A percentile compares a stretch with the other conserved stretches of the same genome.
Evolutionary conservation across 1,140 invertebrate genomes (phyloP).

Genomic region (Cydia amplana): DNA sequence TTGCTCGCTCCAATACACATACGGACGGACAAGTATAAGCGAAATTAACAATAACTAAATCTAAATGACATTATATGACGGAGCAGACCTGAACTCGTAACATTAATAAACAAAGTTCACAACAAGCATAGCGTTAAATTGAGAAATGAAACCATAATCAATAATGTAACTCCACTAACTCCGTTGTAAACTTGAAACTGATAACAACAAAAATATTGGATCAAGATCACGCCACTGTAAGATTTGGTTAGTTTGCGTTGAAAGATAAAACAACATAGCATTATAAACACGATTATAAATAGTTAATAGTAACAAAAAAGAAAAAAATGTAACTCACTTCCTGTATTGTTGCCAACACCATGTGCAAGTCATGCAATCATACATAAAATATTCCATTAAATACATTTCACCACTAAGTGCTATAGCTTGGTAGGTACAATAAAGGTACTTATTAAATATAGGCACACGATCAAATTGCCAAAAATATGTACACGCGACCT

Average conservation of each 20-base stretch:
- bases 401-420: slow-evolving; percentile 28
- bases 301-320: slow-evolving; percentile 2
- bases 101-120: too few species aligned
- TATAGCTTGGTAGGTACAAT: not conserved
- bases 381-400: slow-evolving; percentile 47
- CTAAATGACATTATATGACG: too few species aligned
- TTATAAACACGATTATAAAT: not conserved
- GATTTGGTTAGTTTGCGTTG: not conserved
- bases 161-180: slow-evolving; percentile 5
- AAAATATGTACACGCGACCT: too few species aligned
- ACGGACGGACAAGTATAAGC: too few species aligned
- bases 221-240: not conserved
- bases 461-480: too few species aligned
- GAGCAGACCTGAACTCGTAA: too few species aligned
- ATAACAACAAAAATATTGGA: slow-evolving; percentile 7
- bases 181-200: too few species aligned
- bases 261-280: slow-evolving; percentile 40
- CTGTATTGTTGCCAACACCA: slow-evolving; percentile 65
- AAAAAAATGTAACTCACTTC: slow-evolving; percentile 53
- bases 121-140: too few species aligned
- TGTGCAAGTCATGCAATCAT: slow-evolving; percentile 63
- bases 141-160: not conserved
- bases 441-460: too few species aligned
- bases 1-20: too few species aligned
- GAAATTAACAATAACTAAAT: too few species aligned